Evolutionary conservation across 2,888 invertebrate species (phyloP).

Genomic region (Tachina grossa): DNA sequence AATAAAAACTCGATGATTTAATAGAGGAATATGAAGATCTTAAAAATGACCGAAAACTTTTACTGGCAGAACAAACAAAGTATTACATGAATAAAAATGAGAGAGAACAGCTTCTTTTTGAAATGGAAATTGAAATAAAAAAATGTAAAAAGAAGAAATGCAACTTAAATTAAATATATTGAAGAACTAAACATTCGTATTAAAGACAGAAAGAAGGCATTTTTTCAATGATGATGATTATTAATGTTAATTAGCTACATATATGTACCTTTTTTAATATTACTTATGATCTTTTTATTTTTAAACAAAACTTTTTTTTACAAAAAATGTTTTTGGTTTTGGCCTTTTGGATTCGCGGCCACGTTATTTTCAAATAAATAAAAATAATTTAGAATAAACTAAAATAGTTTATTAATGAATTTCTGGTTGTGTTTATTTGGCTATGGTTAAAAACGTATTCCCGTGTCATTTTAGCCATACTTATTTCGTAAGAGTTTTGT

Average conservation of each 20-base stretch:
- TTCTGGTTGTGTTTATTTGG: slow-evolving; percentile 28
- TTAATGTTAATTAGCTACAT: not conserved
- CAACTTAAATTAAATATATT: slow-evolving; percentile 13
- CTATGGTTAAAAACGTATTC: slow-evolving; percentile 28
- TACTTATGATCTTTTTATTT: no score
- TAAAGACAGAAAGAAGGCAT: not conserved
- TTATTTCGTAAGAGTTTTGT: slow-evolving; percentile 3
- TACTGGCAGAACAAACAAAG: slow-evolving; percentile 4
- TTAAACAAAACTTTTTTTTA: no score
- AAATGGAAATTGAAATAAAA: not conserved
- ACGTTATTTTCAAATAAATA: slow-evolving; percentile 7
- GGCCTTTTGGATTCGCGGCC: slow-evolving; percentile 7
- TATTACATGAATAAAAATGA: slow-evolving; percentile 20
- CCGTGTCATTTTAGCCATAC: slow-evolving; percentile 4
- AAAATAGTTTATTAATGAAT: slow-evolving; percentile 41
- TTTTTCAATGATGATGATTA: not conserved
- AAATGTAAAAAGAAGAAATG: slow-evolving; percentile 22
- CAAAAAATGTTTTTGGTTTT: no score
- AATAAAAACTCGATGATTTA: slow-evolving; percentile 15
- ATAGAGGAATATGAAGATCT: slow-evolving; percentile 28
- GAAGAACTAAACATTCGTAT: not conserved
- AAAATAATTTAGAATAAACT: slow-evolving; percentile 32
- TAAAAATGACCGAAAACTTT: slow-evolving; percentile 12
- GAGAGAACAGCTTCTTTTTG: no score
- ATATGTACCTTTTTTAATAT: slow-evolving; percentile 8